Conservation (phyloP, 2,888 invertebrate species). For the Oconnorella tubifera region DNA sequence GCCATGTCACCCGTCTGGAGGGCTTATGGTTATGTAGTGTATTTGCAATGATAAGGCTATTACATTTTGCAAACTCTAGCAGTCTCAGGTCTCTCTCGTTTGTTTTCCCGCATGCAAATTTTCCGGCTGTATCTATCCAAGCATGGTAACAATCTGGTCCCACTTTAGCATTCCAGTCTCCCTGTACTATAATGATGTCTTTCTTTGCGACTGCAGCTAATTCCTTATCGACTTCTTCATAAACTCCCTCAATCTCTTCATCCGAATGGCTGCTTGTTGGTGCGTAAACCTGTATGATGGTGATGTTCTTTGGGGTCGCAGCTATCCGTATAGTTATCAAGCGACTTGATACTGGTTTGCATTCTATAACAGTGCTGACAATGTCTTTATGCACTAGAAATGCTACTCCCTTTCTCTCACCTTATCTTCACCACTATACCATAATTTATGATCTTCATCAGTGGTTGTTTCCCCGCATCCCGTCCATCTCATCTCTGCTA, state of each 20-base stretch:
- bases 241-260: background rate
- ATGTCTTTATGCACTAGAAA: background rate
- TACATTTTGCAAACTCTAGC: background rate
- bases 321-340: background rate
- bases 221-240: background rate
- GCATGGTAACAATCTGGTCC: background rate
- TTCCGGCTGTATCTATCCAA: background rate
- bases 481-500: background rate
- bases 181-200: constrained; percentile 1
- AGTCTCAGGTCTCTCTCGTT: background rate
- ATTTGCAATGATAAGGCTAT: background rate
- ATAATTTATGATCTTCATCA: background rate
- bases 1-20: background rate
- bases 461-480: background rate
- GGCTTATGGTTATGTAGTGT: background rate
- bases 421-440: background rate
- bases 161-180: constrained; percentile 1
- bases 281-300: constrained; percentile 3
- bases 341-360: background rate
- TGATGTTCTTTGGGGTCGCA: background rate
- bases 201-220: background rate
- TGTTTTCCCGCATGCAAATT: background rate
- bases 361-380: background rate
- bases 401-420: background rate
- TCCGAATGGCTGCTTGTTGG: background rate